Conservation (phyloP, 2,113 vertebrate species). For the Lamprotornis superbus region DNA sequence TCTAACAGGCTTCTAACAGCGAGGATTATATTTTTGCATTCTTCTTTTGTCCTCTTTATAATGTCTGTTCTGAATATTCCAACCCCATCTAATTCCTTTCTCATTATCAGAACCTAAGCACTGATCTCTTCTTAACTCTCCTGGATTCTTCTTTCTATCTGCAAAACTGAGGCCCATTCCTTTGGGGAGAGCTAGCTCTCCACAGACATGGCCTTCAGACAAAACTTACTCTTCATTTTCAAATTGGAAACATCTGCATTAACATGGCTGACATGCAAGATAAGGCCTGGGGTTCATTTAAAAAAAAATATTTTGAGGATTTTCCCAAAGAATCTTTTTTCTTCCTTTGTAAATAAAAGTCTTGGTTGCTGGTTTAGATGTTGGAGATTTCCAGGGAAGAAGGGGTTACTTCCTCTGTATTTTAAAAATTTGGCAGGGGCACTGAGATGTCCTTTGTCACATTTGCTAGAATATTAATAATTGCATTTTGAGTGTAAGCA, state of each 20-base stretch:
- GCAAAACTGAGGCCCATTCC: background rate
- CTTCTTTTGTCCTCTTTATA: background rate
- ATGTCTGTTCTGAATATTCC: background rate
- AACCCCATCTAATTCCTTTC: background rate
- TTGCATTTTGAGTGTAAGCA: background rate
- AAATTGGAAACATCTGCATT: background rate
- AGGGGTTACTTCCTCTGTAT: background rate
- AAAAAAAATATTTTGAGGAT: background rate
- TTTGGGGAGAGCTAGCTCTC: background rate
- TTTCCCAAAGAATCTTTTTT: background rate
- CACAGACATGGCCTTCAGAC: background rate
- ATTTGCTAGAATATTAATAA: background rate
- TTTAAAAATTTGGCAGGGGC: background rate
- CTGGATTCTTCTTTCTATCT: background rate
- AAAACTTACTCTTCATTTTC: background rate
- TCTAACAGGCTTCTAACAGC: background rate
- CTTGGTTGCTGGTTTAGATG: background rate
- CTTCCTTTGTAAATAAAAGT: background rate
- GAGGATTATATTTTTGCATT: background rate
- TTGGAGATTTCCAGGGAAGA: background rate
- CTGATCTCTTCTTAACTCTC: background rate
- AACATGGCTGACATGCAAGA: background rate
- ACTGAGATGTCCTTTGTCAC: background rate
- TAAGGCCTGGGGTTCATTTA: background rate
- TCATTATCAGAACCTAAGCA: background rate